Base-by-base conservation (phyloP, 2,113 vertebrate species). In the Phaethornis superciliosus region DNA sequence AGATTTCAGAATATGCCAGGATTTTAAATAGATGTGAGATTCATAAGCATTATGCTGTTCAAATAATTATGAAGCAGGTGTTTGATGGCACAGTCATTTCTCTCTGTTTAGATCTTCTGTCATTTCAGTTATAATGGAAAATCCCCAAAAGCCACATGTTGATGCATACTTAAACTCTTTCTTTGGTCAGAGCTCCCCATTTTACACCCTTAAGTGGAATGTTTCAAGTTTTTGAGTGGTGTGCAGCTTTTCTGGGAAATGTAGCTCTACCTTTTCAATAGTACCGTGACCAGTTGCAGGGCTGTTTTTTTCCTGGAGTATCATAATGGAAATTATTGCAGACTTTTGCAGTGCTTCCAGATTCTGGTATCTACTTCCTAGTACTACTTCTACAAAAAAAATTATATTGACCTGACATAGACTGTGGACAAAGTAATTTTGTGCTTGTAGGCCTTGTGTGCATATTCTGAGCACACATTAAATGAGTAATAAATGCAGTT, bases 51-150 rank as follows among this genome's bases (percentile, higher is more conserved):
- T 97, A 95, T 97, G 95, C 95, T 97, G 91, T 96, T 98, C 96
- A 97, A 97, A 97, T 97, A 97, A 97, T 97, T 95, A 92, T 89
- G 95, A 97, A 97, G 93, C 96, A 97, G 97, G 94, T 97, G 96
- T 97, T 97, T 97, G 94, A 96, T 97, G 94, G 93, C 95, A 96
- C 94, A 97, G 95, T 96, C 32, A 20, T 96, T 97, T 97, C 95
- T 97, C 94, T 97, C 95, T 98, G 94, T 97, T 97, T 97, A 96
- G 88, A 96, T 95, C 91, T 96, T 97, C 88, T 89, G 87, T 96
- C 97, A 96, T 96, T 98, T 97, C 97, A 93, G 95, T 96, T 97
- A 94, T 89, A 97, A 97, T 88, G 96, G 95, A 97, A 97, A 97
- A 97, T 95, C 92, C 83, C 92, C 93, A 94, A 95, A 96, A 96